Base-by-base conservation (phyloP, 92 coral and sea anemone species). In the Scolanthus callimorphus region DNA sequence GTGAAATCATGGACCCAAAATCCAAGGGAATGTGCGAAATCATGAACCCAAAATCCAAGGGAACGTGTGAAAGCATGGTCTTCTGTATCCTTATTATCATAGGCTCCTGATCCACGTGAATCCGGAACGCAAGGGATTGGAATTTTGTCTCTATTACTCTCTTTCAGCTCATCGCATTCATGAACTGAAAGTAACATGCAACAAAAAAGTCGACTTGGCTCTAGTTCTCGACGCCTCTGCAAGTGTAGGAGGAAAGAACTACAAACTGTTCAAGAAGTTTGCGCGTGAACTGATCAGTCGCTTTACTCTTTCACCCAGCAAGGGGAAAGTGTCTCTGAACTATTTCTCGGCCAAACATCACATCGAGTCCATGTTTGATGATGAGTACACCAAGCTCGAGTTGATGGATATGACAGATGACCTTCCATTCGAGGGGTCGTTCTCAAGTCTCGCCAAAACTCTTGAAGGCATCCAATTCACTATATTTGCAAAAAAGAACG, bases 221-320 rank as follows among this genome's bases (percentile, higher is more conserved):
- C 27, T 78, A 2, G 20, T 78, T 25, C 20, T 78, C 25, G 85
- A 78, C 48, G 62, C 78, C 1, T 78, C 85, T 6, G 79, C 79
- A 1, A 70, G 79, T 55, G 64, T 78, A 38, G 79, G 79, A 17
- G 63, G 70, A 43, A 50, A 64, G 2, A 71, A 49, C 26, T 78
- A 66, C 49, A 29, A 48, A 11, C 25, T 58, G 21, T 56, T 63
- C 2, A 70, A 78, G 60, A 22, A 39, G 1, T 78, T 78, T 21
- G 69, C 74, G 39, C 70, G 51, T 11, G 27, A 27, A 11, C 50
- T 78, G 2, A 44, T 59, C 1, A 49, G 37, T 2, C 56, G 74
- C 17, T 63, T 78, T 43, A 4, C 20, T 13, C 27, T 63, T 17
- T n/a, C 79, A 4, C 62, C 27, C 17, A 24, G 55, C 27, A 58